phyloP scores from a whole-genome alignment of 1,140 invertebrate species.

The Andricus grossulariae region DNA sequence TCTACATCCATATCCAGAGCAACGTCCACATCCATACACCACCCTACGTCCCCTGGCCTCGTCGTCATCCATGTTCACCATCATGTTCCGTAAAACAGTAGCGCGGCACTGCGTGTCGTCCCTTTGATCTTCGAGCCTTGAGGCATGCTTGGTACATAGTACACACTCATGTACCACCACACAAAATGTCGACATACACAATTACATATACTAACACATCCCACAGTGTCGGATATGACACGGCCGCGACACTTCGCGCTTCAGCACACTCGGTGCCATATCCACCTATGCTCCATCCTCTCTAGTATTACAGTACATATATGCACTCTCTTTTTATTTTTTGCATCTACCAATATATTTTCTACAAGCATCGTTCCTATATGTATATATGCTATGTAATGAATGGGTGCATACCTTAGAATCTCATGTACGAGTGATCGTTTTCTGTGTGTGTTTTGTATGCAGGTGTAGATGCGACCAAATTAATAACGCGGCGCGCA shows the following conservation, averaged over 20 bases:
- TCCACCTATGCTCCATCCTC: background rate
- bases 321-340: background rate
- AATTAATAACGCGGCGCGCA: constrained; percentile 51
- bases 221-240: constrained; percentile 63
- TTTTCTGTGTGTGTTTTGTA: constrained; percentile 41
- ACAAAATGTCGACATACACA: constrained; percentile 1
- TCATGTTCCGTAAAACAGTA: constrained; percentile 60
- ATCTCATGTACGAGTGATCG: constrained; percentile 18
- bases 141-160: constrained; percentile 51
- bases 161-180: constrained; percentile 50
- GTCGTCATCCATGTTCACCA: constrained; percentile 56
- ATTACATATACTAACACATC: constrained; percentile 2
- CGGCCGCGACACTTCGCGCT: constrained; percentile 63
- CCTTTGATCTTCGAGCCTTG: constrained; percentile 65
- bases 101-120: constrained; percentile 53
- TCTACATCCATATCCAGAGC: background rate
- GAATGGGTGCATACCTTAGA: constrained; percentile 31
- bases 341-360: background rate
- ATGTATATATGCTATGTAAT: background rate
- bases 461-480: background rate
- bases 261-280: constrained; percentile 28
- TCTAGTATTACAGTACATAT: background rate
- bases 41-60: constrained; percentile 27
- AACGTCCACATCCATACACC: constrained; percentile 35
- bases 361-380: background rate